Evolutionary conservation across 2,797 vertebrate genomes (phyloP).

Genomic region (Hydrophis major): DNA sequence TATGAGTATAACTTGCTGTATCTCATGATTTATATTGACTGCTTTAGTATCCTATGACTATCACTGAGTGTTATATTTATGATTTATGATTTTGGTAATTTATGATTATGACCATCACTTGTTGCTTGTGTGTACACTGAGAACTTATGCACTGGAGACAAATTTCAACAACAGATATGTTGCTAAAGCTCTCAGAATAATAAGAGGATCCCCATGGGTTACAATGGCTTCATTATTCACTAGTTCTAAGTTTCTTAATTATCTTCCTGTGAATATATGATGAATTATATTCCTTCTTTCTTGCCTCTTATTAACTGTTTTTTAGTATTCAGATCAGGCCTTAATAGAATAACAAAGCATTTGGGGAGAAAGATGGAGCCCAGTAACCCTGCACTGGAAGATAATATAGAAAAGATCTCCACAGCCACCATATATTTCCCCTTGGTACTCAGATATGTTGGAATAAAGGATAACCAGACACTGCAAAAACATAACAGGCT

Average conservation of each 20-base stretch:
- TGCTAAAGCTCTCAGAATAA: too few species aligned
- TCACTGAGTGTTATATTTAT: too few species aligned
- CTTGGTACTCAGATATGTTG: background rate
- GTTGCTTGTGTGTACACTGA: too few species aligned
- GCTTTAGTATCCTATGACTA: too few species aligned
- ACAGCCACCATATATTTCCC: background rate
- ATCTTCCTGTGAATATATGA: background rate
- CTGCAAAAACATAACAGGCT: background rate
- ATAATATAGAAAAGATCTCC: background rate
- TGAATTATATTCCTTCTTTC: background rate
- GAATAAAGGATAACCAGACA: background rate
- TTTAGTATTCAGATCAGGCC: background rate
- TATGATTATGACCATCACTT: too few species aligned
- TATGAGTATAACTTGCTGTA: too few species aligned
- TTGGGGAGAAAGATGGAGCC: background rate
- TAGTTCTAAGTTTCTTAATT: background rate
- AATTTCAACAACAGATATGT: too few species aligned
- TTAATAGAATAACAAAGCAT: background rate
- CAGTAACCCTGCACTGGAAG: too few species aligned
- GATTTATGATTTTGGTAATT: too few species aligned
- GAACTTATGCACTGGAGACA: too few species aligned
- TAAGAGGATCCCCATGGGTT: too few species aligned
- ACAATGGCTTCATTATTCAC: background rate
- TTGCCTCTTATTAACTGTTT: background rate
- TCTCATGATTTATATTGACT: too few species aligned